Evolutionary conservation across 2,888 invertebrate genomes (phyloP), one percentile per base, ranked within the genome.

Genomic region (Microplitis manilae): DNA sequence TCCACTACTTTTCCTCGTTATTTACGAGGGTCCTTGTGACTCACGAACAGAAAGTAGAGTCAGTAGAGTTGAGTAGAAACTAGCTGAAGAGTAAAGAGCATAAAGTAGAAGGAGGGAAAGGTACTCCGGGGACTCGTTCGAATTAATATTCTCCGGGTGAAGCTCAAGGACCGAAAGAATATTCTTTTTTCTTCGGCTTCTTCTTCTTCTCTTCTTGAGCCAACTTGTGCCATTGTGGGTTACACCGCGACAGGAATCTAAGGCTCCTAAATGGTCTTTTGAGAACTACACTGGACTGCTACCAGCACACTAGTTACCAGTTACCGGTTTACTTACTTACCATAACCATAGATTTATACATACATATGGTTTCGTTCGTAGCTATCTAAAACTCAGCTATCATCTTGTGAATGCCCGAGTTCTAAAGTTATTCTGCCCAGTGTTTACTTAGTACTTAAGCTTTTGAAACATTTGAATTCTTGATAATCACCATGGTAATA

Each of bases 1-100:
- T 50, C 50, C 50, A 50, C 9, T 50, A 67, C 59, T 70, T 59
- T 70, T n/a, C 80, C 83, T 83, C 77, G 83, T 85, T 85, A 85
- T 85, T 84, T 84, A 85, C 84, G 84, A 84, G 80, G 80, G 81
- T 82, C 80, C 79, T 75, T 73, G 75, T 76, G 78, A 68, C 75
- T 78, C 67, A 71, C 76, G 50, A 13, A 50, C 50, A 50, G 50
- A 50, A 50, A 50, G 50, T 50, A 50, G 72, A 76, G 77, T 50
- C 13, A 50, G 50, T 50, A 50, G 72, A 76, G 77, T 50, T 50
- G 50, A 50, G 50, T 13, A 80, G 77, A 50, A 50, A 50, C 50
- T 76, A 40, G 59, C 75, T 77, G 80, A 65, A 77, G 75, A 78
- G 74, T 75, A 70, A 73, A 79, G 79, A 67, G 50, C 68, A 50